A percentile compares a stretch with the other conserved stretches of the same genome.
phyloP scores from a whole-genome alignment of 2,888 invertebrate species.

The Tryphoninae sp. region DNA sequence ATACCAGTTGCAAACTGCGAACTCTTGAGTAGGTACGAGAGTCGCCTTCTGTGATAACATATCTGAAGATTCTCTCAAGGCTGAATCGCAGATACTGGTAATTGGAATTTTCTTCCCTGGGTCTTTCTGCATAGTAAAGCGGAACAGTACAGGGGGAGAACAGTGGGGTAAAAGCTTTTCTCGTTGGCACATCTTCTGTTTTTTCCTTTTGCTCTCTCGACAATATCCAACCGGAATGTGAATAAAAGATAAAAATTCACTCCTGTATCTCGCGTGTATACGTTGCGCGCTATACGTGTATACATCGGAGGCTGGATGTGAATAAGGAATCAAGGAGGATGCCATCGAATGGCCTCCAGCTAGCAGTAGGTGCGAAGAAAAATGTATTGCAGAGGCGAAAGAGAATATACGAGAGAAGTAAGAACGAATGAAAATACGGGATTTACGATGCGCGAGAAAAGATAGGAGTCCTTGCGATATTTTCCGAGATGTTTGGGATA shows the following conservation, averaged over 20 bases:
- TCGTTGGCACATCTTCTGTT: background rate
- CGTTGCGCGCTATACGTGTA: background rate
- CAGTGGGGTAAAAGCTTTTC: constrained; percentile 9
- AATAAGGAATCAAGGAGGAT: constrained; percentile 44
- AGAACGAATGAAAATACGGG: constrained; percentile 24
- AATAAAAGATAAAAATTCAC: constrained; percentile 55
- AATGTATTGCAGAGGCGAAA: constrained; percentile 42
- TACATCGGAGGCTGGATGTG: constrained; percentile 30
- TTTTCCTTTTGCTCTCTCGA: background rate
- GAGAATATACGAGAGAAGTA: background rate
- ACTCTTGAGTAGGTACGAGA: background rate
- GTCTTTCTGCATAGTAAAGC: background rate
- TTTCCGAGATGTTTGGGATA: background rate
- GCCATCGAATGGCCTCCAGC: constrained; percentile 1
- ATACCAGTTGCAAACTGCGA: background rate
- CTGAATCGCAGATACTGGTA: constrained; percentile 47
- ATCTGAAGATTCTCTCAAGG: constrained; percentile 12
- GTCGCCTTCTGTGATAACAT: constrained; percentile 23
- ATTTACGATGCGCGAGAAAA: background rate
- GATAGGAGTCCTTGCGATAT: constrained; percentile 1
- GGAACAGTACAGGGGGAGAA: background rate
- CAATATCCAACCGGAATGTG: constrained; percentile 42
- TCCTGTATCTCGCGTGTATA: constrained; percentile 2
- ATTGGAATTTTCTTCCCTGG: constrained; percentile 47
- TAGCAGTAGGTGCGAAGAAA: constrained; percentile 47